Evolutionary conservation across 2,113 vertebrate species (phyloP).

Genomic region (Phaetusa simplex): DNA sequence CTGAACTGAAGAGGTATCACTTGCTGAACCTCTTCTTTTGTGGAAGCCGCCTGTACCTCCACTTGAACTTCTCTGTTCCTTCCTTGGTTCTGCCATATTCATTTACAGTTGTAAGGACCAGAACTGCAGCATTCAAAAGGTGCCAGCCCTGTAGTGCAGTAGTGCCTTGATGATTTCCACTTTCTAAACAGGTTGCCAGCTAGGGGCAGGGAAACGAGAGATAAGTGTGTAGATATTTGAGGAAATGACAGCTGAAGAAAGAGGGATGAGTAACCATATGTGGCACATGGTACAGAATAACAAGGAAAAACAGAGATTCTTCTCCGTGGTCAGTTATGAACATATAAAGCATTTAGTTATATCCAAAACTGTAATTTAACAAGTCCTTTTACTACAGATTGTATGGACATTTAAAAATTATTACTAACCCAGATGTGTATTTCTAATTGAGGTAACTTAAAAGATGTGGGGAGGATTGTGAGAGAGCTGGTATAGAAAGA

Average conservation of each 20-base stretch:
- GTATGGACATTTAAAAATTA: background rate
- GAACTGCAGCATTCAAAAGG: background rate
- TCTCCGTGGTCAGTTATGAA: background rate
- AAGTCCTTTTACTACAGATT: background rate
- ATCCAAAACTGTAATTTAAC: background rate
- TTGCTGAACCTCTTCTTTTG: background rate
- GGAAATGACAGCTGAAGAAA: background rate
- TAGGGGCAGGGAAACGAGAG: background rate
- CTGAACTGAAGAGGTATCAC: background rate
- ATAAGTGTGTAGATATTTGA: background rate
- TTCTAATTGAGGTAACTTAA: background rate
- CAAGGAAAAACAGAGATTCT: background rate
- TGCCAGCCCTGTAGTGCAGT: background rate
- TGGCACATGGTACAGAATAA: background rate
- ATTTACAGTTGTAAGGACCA: background rate
- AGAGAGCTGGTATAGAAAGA: background rate
- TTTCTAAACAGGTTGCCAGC: background rate
- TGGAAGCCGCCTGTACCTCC: fast-evolving
- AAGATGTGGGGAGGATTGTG: background rate
- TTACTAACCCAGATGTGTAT: background rate
- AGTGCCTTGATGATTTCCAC: background rate
- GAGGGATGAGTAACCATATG: background rate
- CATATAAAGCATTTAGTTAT: background rate
- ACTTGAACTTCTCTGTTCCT: background rate
- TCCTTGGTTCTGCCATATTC: background rate